Evolutionary conservation across 2,113 vertebrate genomes (phyloP).

Genomic region (Bothrops jararaca): DNA sequence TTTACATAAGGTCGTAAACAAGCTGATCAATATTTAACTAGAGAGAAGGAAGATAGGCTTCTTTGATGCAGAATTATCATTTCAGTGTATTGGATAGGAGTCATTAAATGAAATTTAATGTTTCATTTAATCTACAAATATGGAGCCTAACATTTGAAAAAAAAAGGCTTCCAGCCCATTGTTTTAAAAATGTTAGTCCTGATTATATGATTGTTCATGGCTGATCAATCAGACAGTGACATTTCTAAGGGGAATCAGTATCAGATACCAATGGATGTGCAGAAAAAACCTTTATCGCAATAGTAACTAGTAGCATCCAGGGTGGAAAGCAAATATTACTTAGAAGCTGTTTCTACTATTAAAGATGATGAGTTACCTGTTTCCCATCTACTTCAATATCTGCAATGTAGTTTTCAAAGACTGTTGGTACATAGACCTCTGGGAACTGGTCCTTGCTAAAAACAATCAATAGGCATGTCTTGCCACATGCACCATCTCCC

Average conservation of each 20-base stretch:
- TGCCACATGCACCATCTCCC: constrained; percentile 94
- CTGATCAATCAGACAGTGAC: neutral
- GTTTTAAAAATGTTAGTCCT: neutral
- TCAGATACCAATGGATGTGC: neutral
- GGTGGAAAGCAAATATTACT: neutral
- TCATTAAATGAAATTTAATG: neutral
- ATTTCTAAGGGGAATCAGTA: neutral
- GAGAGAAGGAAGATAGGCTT: neutral
- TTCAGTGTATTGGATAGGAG: neutral
- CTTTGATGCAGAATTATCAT: neutral
- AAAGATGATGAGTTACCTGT: constrained; percentile 75
- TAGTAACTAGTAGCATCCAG: neutral
- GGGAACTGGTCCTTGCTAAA: constrained; percentile 99
- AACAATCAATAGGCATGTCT: constrained; percentile 95
- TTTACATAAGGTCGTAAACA: neutral
- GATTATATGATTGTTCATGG: neutral
- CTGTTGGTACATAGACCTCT: constrained; percentile 94
- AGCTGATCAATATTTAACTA: neutral
- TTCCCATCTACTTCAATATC: constrained; percentile 97
- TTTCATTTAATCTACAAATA: neutral
- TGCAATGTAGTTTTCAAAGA: constrained; percentile 98
- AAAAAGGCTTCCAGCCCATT: neutral
- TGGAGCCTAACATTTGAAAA: neutral
- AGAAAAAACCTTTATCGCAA: neutral
- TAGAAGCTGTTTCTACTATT: neutral